These are phyloP conservation scores for Cnemophilus loriae DNA, from an alignment of 2,113 vertebrate species.

Conservation along the genomic window DNA sequence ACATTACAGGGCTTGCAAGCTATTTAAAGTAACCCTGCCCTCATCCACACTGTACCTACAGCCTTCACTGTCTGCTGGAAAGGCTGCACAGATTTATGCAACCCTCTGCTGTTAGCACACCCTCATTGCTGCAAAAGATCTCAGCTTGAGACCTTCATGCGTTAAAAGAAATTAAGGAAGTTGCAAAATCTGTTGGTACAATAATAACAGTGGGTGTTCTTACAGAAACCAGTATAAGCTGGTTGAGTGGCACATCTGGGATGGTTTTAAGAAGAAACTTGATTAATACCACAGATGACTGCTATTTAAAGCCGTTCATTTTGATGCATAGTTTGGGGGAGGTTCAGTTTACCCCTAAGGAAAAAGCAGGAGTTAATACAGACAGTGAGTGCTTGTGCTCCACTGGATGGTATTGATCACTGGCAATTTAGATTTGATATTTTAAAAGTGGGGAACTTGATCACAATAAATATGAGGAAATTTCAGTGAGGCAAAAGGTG, in stretches of 20 bases:
- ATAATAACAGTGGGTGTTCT: conserved; percentile 68
- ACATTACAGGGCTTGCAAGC: background rate
- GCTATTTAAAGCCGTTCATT: conserved; percentile 57
- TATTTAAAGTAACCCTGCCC: background rate
- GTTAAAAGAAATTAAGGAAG: conserved; percentile 65
- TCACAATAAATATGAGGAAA: background rate
- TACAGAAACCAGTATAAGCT: conserved; percentile 65
- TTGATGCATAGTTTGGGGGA: conserved; percentile 37
- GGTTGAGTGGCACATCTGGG: conserved; percentile 69
- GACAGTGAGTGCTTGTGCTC: background rate
- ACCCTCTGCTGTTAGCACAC: conserved; percentile 34
- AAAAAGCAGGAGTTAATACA: conserved; percentile 49
- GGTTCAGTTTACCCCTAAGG: conserved; percentile 27
- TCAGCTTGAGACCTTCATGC: conserved; percentile 39
- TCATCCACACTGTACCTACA: background rate
- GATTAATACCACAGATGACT: conserved; percentile 64
- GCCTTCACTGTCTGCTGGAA: background rate
- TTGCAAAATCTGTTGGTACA: conserved; percentile 66
- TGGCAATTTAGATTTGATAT: background rate
- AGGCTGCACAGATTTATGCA: conserved; percentile 17
- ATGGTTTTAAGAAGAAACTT: conserved; percentile 67
- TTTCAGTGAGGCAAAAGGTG: background rate
- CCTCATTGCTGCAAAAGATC: conserved; percentile 24
- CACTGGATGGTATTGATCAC: background rate
- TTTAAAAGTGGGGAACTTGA: background rate